These are phyloP conservation scores for Hypomecis atomaria DNA, from an alignment of 2,888 invertebrate species.

Conservation along the genomic window DNA sequence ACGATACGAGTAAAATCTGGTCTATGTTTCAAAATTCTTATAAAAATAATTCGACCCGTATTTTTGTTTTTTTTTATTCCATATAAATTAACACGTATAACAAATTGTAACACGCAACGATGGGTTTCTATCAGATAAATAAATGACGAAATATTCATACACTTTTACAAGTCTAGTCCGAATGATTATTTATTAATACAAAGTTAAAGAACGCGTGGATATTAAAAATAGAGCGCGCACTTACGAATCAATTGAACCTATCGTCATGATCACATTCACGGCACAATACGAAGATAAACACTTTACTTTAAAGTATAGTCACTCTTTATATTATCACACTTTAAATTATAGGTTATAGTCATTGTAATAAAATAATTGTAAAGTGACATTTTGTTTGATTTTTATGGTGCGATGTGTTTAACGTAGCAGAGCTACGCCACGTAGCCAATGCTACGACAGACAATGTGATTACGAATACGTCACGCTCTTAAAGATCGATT, in stretches of 20 bases:
- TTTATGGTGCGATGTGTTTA: no score
- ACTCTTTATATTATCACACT: no score
- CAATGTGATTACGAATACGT: conserved; percentile 17
- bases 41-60: conserved; percentile 38
- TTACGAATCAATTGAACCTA: conserved; percentile 42
- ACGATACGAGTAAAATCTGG: not conserved
- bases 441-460: conserved; percentile 13
- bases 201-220: conserved; percentile 48
- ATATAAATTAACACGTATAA: conserved; percentile 51
- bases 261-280: conserved; percentile 29
- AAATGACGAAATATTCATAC: conserved; percentile 55
- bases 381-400: no score
- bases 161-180: conserved; percentile 59
- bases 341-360: no score
- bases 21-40: conserved; percentile 15
- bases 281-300: conserved; percentile 45
- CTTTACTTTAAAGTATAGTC: conserved; percentile 33
- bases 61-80: conserved; percentile 26
- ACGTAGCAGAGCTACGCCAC: conserved; percentile 21
- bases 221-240: conserved; percentile 43
- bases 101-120: conserved; percentile 55
- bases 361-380: no score
- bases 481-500: no score
- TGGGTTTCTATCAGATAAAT: conserved; percentile 53
- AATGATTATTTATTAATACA: conserved; percentile 53